Evolutionary conservation across 2,888 invertebrate species (phyloP).

Genomic region (Cerastis leucographa): DNA sequence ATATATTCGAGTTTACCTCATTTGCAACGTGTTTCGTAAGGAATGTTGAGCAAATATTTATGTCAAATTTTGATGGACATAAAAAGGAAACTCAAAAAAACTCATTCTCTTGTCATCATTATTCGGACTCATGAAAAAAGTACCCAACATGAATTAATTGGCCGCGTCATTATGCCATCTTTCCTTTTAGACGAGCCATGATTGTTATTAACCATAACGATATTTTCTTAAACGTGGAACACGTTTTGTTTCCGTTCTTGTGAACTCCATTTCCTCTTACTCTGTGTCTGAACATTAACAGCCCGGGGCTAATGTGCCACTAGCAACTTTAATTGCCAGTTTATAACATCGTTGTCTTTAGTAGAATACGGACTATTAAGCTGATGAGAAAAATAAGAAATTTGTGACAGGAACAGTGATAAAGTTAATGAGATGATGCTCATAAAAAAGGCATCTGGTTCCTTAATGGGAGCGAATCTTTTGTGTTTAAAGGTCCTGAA

Average conservation of each 20-base stretch:
- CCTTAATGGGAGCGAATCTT: slow-evolving; percentile 14
- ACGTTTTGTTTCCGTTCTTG: not conserved
- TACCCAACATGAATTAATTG: not conserved
- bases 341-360: slow-evolving; percentile 56
- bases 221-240: not conserved
- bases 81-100: not conserved
- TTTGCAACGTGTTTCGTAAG: not conserved
- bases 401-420: slow-evolving; percentile 23
- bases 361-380: slow-evolving; percentile 39
- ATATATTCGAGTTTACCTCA: not conserved
- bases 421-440: slow-evolving; percentile 40
- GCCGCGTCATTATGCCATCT: not conserved
- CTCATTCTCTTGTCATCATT: not conserved
- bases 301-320: slow-evolving; percentile 50
- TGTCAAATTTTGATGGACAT: not conserved
- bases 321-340: slow-evolving; percentile 59
- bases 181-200: not conserved
- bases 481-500: slow-evolving; percentile 10
- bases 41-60: not conserved
- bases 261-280: slow-evolving; percentile 19
- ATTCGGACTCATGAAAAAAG: not conserved
- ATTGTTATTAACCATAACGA: not conserved
- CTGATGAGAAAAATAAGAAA: slow-evolving; percentile 53
- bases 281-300: slow-evolving; percentile 42
- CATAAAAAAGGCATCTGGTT: slow-evolving; percentile 32